phyloP scores from a whole-genome alignment of 2,113 vertebrate genomes.

The Ahaetulla prasina region DNA sequence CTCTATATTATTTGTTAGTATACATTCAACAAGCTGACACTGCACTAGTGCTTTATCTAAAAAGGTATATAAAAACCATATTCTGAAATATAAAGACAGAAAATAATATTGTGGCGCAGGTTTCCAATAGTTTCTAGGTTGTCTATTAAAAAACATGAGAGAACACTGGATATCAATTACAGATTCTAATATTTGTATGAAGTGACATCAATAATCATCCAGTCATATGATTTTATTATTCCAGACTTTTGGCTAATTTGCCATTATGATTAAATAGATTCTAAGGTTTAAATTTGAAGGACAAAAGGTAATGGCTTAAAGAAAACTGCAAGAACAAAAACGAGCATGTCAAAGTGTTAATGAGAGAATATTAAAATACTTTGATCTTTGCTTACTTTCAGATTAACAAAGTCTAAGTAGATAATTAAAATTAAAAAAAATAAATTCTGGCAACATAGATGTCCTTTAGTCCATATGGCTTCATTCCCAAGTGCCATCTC shows the following conservation, averaged over 20 bases:
- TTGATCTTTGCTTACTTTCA: constrained; percentile 7
- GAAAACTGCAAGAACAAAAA: not conserved
- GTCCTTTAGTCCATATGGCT: not conserved
- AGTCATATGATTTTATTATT: not conserved
- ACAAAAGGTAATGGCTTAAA: not conserved
- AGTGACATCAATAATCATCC: not conserved
- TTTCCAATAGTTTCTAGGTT: not conserved
- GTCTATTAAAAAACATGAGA: not conserved
- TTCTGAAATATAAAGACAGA: not conserved
- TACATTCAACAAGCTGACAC: not conserved
- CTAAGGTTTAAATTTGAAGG: not conserved
- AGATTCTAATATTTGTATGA: not conserved
- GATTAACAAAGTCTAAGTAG: constrained; percentile 14
- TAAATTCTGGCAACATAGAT: not conserved
- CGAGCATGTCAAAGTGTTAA: not conserved
- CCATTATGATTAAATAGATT: not conserved
- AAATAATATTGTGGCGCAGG: not conserved
- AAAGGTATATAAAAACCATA: not conserved
- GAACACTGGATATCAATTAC: not conserved
- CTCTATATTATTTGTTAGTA: not conserved
- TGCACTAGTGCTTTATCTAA: not conserved
- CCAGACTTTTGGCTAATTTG: not conserved
- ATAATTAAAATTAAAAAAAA: not conserved
- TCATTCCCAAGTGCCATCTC: not conserved
- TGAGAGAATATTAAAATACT: not conserved